Percentiles rank a stretch among this genome's conserved stretches.
Conservation (phyloP, 2,888 invertebrate genomes). For the Lasiommata megera region DNA sequence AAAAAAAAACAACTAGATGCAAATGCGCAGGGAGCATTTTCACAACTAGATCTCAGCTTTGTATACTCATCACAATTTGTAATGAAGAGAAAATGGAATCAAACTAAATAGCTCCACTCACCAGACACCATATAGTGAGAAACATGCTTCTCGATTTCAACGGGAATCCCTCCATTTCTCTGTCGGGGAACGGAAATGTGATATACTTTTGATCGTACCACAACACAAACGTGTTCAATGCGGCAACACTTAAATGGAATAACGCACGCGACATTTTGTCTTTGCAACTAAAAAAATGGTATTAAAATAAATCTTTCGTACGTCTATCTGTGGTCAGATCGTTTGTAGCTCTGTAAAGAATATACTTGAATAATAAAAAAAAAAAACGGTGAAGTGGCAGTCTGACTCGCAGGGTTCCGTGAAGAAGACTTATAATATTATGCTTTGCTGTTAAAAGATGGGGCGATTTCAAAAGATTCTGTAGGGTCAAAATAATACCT, state of each 20-base stretch:
- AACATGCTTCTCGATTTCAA: slow-evolving; percentile 54
- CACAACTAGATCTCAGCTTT: too few relatives aligned
- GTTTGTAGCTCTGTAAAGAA: background rate
- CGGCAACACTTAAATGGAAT: slow-evolving; percentile 51
- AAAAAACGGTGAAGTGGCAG: background rate
- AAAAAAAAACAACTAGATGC: too few relatives aligned
- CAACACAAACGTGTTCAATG: slow-evolving; percentile 48
- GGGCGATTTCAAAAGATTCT: too few relatives aligned
- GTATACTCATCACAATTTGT: too few relatives aligned
- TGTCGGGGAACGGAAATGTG: slow-evolving; percentile 48
- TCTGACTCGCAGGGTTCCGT: background rate
- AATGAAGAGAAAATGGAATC: too few relatives aligned
- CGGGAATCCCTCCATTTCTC: slow-evolving; percentile 46
- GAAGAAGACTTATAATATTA: too few relatives aligned
- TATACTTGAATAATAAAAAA: background rate
- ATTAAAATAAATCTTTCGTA: background rate
- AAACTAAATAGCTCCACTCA: slow-evolving; percentile 37
- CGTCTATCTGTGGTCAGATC: slow-evolving; percentile 10
- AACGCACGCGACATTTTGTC: slow-evolving; percentile 41
- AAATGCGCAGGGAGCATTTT: too few relatives aligned
- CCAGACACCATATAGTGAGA: slow-evolving; percentile 62
- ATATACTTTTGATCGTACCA: slow-evolving; percentile 62
- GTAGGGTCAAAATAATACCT: too few relatives aligned
- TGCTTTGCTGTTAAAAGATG: too few relatives aligned
- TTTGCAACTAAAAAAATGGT: background rate